Evolutionary conservation across 2,888 invertebrate genomes (phyloP).

Genomic region (Seladonia tumulorum): DNA sequence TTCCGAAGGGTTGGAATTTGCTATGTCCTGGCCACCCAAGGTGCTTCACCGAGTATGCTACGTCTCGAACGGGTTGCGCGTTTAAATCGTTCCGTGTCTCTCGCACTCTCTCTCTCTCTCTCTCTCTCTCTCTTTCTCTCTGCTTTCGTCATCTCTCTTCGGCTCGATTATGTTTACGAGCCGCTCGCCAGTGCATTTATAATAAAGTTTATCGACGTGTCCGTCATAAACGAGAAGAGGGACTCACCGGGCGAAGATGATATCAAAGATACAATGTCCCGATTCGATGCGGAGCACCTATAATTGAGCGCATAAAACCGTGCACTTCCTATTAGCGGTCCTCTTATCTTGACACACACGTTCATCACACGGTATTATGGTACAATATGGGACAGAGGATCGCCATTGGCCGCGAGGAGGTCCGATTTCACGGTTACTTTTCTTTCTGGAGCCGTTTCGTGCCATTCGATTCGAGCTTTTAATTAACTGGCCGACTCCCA

Average conservation of each 20-base stretch:
- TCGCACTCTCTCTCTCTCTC: not conserved
- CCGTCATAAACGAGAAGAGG: slow-evolving; percentile 35
- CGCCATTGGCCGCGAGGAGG: not conserved
- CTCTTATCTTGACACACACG: slow-evolving; percentile 13
- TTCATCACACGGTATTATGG: slow-evolving; percentile 11
- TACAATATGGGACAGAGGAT: slow-evolving; percentile 11
- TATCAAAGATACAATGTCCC: slow-evolving; percentile 34
- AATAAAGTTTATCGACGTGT: slow-evolving; percentile 63
- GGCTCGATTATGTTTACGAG: slow-evolving; percentile 69
- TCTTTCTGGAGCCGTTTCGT: not conserved
- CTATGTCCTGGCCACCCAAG: slow-evolving; percentile 79
- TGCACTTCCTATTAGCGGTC: slow-evolving; percentile 22
- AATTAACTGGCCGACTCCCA: not conserved
- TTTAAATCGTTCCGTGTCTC: slow-evolving; percentile 58
- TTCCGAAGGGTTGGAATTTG: slow-evolving; percentile 77
- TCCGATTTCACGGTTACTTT: slow-evolving; percentile 6
- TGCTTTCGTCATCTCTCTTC: not conserved
- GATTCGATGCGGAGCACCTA: slow-evolving; percentile 31
- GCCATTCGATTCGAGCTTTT: not conserved
- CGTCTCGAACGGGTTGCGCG: slow-evolving; percentile 53
- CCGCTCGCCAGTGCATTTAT: slow-evolving; percentile 60
- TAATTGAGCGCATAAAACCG: slow-evolving; percentile 35
- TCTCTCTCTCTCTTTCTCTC: not conserved
- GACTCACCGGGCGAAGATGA: slow-evolving; percentile 6
- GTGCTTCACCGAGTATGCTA: slow-evolving; percentile 70